phyloP scores from a whole-genome alignment of 2,797 vertebrate species.

The Gila robusta region DNA sequence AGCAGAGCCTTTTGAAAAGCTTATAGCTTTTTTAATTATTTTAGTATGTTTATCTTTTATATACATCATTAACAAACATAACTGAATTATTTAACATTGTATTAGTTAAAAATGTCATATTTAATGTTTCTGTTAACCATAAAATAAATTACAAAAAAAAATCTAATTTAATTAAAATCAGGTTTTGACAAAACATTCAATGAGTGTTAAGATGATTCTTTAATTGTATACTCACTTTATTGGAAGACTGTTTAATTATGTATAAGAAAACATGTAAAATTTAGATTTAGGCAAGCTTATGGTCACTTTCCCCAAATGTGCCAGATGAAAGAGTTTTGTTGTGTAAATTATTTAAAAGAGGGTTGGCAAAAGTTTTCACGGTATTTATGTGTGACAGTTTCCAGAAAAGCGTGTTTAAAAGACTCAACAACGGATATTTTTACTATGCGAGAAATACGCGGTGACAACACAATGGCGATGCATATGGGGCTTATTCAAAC shows the following conservation, averaged over 20 bases:
- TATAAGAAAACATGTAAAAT: neutral
- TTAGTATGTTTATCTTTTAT: neutral
- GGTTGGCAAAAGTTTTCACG: neutral
- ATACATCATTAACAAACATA: neutral
- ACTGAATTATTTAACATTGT: neutral
- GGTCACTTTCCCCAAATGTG: neutral
- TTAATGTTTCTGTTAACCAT: neutral
- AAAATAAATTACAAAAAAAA: neutral
- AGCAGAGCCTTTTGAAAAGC: neutral
- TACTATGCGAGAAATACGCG: constrained; percentile 29
- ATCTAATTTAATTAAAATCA: neutral
- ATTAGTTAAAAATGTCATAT: neutral
- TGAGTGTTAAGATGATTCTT: neutral
- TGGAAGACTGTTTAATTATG: neutral
- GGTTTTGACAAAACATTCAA: neutral
- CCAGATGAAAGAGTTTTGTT: constrained; percentile 11
- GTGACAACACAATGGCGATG: constrained; percentile 48
- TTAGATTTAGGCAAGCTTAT: neutral
- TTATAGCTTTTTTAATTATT: neutral
- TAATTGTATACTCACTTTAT: neutral
- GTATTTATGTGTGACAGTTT: constrained; percentile 30
- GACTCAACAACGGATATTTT: constrained; percentile 18
- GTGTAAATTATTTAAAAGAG: constrained; percentile 18
- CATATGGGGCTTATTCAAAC: constrained; percentile 51
- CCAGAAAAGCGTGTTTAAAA: constrained; percentile 9